Evolutionary conservation across 2,797 vertebrate genomes (phyloP), one percentile per base, ranked within the genome.

Genomic region (Parambassis ranga): DNA sequence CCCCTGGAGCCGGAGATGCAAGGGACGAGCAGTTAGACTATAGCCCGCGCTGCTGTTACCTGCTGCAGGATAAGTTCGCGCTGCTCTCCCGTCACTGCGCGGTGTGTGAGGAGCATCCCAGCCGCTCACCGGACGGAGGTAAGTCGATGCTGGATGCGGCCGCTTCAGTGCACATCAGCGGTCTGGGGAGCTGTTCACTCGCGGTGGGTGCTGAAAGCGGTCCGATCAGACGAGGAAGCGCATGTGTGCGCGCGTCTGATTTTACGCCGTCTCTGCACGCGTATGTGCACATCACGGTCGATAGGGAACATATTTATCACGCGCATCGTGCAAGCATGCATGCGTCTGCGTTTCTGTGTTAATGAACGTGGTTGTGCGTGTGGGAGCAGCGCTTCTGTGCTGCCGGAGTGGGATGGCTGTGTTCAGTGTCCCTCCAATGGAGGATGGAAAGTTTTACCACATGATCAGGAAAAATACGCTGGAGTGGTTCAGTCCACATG

Each of bases 1-100:
- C 74, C 68, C 82, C 69, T 48, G 75, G 85, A 87, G 80, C 80
- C 66, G 73, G 88, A 88, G 87, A 92, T 90, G 87, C 88, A 1
- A 87, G 77, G 75, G 71, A 87, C 82, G 81, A 86, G 78, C 88
- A 84, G 57, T 82, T 87, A 76, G 81, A 87, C 76, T 71, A n/a
- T n/a, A 75, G 59, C 74, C 77, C 7, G 56, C 26, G 68, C 68
- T 52, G 37, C 59, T 63, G 61, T 33, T 60, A 51, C 65, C 63
- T 52, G 67, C 70, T 79, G 70, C 73, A 67, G 67, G 76, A 84
- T 31, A 92, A 89, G 87, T 91, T 91, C 22, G 56, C 70, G 51
- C 37, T 14, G 35, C 47, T 58, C 46, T 42, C 31, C 39, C 65
- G 69, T 78, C 73, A 44, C 14, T n/a, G 49, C 9, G 49, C 18